phyloP scores from a whole-genome alignment of 2,797 vertebrate species.

The Macrochelys suwanniensis region DNA sequence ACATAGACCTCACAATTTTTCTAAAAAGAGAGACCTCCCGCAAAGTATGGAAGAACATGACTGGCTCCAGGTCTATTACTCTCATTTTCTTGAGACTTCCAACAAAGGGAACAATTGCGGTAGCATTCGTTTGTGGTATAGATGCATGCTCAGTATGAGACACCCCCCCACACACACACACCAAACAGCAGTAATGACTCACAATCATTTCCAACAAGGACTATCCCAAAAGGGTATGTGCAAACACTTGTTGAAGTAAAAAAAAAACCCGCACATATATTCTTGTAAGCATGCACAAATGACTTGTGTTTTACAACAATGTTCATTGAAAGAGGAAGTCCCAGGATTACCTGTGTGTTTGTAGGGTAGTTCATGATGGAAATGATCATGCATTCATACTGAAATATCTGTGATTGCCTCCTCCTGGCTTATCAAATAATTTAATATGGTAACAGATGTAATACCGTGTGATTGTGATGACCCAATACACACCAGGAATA shows the following conservation, averaged over 20 bases:
- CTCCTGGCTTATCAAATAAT: background rate
- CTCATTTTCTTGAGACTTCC: background rate
- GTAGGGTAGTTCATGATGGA: background rate
- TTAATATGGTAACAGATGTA: background rate
- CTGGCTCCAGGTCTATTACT: too few species aligned
- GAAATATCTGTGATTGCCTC: background rate
- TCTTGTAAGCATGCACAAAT: background rate
- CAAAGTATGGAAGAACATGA: too few species aligned
- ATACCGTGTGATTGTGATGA: background rate
- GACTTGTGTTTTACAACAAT: background rate
- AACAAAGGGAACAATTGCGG: background rate
- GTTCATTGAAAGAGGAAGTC: background rate
- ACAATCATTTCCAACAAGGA: background rate
- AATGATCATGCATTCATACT: background rate
- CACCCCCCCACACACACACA: too few species aligned
- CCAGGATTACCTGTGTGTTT: background rate
- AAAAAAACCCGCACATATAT: background rate
- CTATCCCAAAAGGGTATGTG: background rate
- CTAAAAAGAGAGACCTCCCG: too few species aligned
- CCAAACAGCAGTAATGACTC: background rate
- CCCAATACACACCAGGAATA: background rate
- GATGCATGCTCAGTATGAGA: too few species aligned
- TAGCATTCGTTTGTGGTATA: background rate
- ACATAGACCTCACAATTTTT: too few species aligned
- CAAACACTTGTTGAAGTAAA: background rate